Evolutionary conservation across 2,888 invertebrate species (phyloP).

Genomic region (Arrhopalites spinosus): DNA sequence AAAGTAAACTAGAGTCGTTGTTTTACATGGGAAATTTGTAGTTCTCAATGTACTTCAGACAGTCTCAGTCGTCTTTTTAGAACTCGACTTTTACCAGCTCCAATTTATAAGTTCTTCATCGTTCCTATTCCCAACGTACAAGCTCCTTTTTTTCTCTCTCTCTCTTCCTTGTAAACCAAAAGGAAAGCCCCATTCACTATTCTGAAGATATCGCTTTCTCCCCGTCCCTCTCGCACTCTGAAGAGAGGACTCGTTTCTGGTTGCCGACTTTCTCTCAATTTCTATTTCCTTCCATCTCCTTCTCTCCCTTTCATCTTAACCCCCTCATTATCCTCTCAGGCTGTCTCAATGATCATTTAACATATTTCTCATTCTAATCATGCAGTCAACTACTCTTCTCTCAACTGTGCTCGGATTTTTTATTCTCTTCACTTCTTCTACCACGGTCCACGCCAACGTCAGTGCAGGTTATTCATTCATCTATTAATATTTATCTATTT

Average conservation of each 20-base stretch:
- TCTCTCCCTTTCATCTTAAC: slow-evolving; percentile 5
- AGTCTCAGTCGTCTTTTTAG: slow-evolving; percentile 30
- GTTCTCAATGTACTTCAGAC: slow-evolving; percentile 25
- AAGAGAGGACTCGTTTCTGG: background rate
- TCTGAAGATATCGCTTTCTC: slow-evolving; percentile 28
- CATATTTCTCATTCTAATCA: slow-evolving; percentile 30
- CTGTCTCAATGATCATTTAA: slow-evolving; percentile 23
- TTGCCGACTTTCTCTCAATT: background rate
- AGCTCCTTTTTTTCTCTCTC: background rate
- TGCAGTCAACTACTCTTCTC: slow-evolving; percentile 21
- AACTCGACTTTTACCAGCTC: slow-evolving; percentile 19
- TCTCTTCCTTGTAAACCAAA: background rate
- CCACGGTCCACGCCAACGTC: slow-evolving; percentile 17
- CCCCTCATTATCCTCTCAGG: slow-evolving; percentile 1
- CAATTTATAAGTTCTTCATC: slow-evolving; percentile 38
- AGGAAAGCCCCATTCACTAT: background rate
- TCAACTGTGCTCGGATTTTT: slow-evolving; percentile 25
- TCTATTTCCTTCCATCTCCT: slow-evolving; percentile 5
- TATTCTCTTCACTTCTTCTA: slow-evolving; percentile 16
- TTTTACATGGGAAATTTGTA: slow-evolving; percentile 23
- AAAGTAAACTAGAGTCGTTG: slow-evolving; percentile 18
- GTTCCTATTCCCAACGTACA: slow-evolving; percentile 3
- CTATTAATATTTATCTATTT: background rate
- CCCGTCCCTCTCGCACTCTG: slow-evolving; percentile 21
- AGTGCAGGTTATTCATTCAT: slow-evolving; percentile 26